phyloP scores from a whole-genome alignment of 2,797 vertebrate species.

The Notolepis coatsorum region DNA sequence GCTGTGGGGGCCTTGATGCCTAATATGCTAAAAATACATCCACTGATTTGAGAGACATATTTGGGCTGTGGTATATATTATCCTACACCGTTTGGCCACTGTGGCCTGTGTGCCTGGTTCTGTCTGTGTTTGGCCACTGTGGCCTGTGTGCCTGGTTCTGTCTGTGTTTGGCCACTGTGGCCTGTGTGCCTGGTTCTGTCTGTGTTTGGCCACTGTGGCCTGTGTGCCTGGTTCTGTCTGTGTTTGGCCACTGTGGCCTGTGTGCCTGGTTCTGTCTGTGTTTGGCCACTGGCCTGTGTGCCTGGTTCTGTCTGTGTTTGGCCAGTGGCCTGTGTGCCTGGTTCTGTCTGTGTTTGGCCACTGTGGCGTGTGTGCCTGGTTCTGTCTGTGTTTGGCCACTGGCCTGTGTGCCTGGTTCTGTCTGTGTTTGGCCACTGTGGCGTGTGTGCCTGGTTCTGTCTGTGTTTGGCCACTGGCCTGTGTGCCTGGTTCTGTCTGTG shows the following conservation, averaged over 20 bases:
- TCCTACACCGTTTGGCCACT: conserved; percentile 27
- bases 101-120: neutral
- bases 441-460: neutral
- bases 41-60: conserved; percentile 3
- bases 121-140: neutral
- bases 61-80: conserved; percentile 42
- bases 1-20: conserved; percentile 46
- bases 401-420: neutral
- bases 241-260: neutral
- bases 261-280: neutral
- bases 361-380: neutral
- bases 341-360: neutral
- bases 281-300: conserved; percentile 16
- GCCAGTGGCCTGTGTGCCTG: neutral
- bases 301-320: neutral
- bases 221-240: neutral
- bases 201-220: neutral
- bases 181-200: neutral
- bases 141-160: neutral
- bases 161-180: neutral
- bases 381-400: neutral
- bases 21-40: conserved; percentile 69
- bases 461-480: neutral
- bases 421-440: conserved; percentile 12
- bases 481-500: neutral